A percentile compares a stretch with the other conserved stretches of the same genome.
These are phyloP conservation scores for Bombus confusus DNA, from an alignment of 1,140 invertebrate species.

Conservation along the genomic window DNA sequence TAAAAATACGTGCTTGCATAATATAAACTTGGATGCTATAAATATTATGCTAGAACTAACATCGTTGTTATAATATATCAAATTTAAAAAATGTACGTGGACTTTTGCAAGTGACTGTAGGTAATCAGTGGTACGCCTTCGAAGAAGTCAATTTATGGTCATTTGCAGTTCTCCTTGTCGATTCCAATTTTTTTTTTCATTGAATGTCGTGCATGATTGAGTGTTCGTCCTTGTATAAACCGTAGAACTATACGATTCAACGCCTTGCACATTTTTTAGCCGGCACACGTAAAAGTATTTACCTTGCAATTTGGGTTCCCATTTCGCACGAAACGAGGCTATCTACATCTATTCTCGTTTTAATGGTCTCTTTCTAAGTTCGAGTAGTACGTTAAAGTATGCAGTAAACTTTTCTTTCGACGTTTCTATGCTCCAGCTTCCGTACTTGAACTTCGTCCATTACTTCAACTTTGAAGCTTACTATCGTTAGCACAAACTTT, in stretches of 20 bases:
- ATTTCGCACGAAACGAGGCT: background rate
- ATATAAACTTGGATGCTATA: no score
- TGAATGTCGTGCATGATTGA: no score
- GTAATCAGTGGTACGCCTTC: no score
- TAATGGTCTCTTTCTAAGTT: background rate
- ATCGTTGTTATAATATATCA: no score
- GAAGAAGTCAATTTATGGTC: no score
- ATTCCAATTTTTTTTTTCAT: no score
- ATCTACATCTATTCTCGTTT: constrained; percentile 10
- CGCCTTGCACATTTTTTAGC: background rate
- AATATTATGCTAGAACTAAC: no score
- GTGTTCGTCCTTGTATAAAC: no score
- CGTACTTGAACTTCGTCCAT: background rate
- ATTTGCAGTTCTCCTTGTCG: no score
- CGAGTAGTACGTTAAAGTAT: background rate
- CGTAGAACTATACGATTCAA: background rate
- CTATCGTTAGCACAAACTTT: background rate
- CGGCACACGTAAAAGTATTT: background rate
- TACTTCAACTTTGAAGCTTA: background rate
- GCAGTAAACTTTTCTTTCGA: background rate
- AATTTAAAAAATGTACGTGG: no score
- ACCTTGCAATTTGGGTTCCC: background rate
- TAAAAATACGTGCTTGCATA: no score
- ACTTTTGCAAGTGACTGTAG: no score
- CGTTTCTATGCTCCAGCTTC: background rate